Evolutionary conservation across 2,113 vertebrate genomes (phyloP).

Genomic region (Bubo scandiacus): DNA sequence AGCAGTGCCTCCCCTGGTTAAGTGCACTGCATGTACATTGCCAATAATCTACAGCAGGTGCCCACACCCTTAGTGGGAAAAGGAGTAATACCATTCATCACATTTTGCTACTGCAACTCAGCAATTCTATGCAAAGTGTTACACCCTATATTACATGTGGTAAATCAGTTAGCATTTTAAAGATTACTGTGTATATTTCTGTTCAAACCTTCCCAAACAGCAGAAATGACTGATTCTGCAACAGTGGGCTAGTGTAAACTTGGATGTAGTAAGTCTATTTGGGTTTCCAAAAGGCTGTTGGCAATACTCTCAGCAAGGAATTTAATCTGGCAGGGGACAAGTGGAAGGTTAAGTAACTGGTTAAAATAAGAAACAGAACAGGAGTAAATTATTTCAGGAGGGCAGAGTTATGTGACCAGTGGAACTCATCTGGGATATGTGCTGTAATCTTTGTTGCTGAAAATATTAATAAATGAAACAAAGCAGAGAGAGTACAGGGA

Average conservation of each 20-base stretch:
- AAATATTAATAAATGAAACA: neutral
- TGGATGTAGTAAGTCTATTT: neutral
- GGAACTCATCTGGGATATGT: neutral
- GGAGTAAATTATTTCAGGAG: neutral
- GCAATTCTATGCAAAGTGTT: neutral
- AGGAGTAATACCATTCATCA: neutral
- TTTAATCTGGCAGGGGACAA: neutral
- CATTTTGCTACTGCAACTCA: neutral
- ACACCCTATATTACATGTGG: too few species aligned
- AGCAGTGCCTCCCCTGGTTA: neutral
- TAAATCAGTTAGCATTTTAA: neutral
- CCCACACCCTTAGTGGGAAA: neutral
- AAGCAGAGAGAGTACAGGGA: neutral
- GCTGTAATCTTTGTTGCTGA: neutral
- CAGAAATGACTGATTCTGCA: neutral
- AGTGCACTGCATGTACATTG: rapidly evolving
- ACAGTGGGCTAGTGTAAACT: neutral
- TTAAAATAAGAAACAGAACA: neutral
- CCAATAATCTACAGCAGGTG: neutral
- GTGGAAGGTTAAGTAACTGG: neutral
- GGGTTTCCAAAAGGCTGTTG: neutral
- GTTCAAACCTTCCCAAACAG: neutral
- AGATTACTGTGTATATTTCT: neutral
- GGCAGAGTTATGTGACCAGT: neutral
- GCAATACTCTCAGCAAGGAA: neutral